A percentile compares a stretch with the other conserved stretches of the same genome.
These are phyloP conservation scores for Palloptera scutellata DNA, from an alignment of 2,888 invertebrate genomes.

Conservation along the genomic window DNA sequence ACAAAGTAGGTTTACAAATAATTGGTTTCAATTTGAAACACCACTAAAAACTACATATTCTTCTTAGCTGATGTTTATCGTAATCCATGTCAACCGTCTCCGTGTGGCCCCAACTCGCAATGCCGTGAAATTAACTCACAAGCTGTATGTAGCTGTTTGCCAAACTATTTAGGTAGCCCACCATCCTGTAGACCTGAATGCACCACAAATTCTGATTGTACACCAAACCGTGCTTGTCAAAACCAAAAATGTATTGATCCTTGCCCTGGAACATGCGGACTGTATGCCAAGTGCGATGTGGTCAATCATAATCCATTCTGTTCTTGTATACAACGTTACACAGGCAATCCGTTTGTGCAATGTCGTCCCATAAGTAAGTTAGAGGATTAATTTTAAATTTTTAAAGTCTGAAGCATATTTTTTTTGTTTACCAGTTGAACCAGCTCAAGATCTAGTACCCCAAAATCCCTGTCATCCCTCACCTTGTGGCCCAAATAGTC, in stretches of 20 bases:
- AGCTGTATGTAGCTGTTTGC: constrained; percentile 80
- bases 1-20: constrained; percentile 48
- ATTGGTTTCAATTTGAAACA: constrained; percentile 56
- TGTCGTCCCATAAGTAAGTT: constrained; percentile 69
- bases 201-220: constrained; percentile 79
- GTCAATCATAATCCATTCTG: constrained; percentile 83
- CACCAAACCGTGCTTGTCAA: constrained; percentile 76
- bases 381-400: not conserved
- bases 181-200: constrained; percentile 83
- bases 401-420: not conserved
- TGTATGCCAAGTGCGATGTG: constrained; percentile 75
- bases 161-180: constrained; percentile 77
- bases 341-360: constrained; percentile 79
- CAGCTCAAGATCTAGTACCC: constrained; percentile 45
- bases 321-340: constrained; percentile 73
- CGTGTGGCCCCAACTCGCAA: constrained; percentile 80
- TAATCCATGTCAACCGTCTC: constrained; percentile 76
- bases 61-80: constrained; percentile 63
- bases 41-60: constrained; percentile 44
- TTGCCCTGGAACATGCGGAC: constrained; percentile 79
- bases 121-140: constrained; percentile 76
- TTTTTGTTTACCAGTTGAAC: constrained; percentile 49
- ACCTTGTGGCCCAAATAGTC: constrained; percentile 68
- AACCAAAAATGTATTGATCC: constrained; percentile 83
- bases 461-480: constrained; percentile 66